Evolutionary conservation across 2,888 invertebrate genomes (phyloP).

Genomic region (Hermaeophaga mercurialis): DNA sequence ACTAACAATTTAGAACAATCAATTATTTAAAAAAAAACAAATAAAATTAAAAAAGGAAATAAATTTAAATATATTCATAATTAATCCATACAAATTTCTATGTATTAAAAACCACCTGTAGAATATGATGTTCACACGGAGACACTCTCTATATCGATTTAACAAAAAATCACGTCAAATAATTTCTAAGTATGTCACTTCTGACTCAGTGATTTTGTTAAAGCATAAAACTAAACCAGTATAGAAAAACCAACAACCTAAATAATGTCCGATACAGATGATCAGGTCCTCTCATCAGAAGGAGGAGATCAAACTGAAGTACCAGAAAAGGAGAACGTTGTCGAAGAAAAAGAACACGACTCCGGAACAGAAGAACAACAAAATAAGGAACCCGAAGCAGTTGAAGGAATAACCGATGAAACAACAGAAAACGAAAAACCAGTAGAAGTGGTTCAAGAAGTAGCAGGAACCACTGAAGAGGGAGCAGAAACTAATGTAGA

Average conservation of each 20-base stretch:
- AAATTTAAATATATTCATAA: too few relatives aligned
- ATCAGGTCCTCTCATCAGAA: not conserved
- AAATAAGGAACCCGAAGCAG: slow-evolving; percentile 1
- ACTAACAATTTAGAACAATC: too few relatives aligned
- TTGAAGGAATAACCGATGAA: not conserved
- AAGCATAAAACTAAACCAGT: not conserved
- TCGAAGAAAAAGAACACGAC: slow-evolving; percentile 12
- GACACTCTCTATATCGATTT: slow-evolving; percentile 1
- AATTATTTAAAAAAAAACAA: too few relatives aligned
- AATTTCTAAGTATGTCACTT: slow-evolving; percentile 2
- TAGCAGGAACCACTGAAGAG: too few relatives aligned
- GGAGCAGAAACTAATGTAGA: not conserved
- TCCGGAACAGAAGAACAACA: slow-evolving; percentile 14
- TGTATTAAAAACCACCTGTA: not conserved
- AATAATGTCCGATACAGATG: slow-evolving; percentile 13
- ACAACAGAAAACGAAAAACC: too few relatives aligned
- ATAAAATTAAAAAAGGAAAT: too few relatives aligned
- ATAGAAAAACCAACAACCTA: too few relatives aligned
- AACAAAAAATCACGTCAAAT: not conserved
- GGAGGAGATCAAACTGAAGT: not conserved
- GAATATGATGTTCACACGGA: not conserved
- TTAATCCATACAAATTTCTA: too few relatives aligned
- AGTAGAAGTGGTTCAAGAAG: too few relatives aligned
- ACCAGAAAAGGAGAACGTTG: slow-evolving; percentile 5
- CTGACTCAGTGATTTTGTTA: not conserved